Conservation (phyloP, 2,888 invertebrate genomes). For the Frankliniella fusca region DNA sequence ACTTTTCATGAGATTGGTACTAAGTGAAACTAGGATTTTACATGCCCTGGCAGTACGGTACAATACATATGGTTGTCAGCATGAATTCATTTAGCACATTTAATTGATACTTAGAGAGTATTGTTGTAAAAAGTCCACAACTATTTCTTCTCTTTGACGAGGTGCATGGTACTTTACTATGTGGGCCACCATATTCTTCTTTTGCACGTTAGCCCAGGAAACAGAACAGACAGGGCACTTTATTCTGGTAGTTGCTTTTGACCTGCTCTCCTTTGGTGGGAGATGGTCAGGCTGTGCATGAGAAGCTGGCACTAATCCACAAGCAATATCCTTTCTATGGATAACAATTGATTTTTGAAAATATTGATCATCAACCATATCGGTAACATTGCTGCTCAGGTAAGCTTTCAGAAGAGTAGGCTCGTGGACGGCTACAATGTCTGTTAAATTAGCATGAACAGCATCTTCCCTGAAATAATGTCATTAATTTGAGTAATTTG, state of each 20-base stretch:
- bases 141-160: neutral
- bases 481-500: neutral
- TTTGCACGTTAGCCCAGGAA: neutral
- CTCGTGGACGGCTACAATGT: slow-evolving; percentile 1
- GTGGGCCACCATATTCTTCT: neutral
- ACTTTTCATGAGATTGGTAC: too few species aligned
- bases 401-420: neutral
- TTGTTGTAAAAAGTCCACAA: neutral
- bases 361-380: neutral
- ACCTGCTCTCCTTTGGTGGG: neutral
- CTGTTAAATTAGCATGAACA: neutral
- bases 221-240: slow-evolving; percentile 3
- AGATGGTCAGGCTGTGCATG: neutral
- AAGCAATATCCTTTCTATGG: neutral
- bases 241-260: neutral
- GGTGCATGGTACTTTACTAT: neutral
- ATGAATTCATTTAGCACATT: neutral
- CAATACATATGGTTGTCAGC: neutral
- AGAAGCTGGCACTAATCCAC: too few species aligned
- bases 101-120: neutral
- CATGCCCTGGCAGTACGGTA: too few species aligned
- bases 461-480: neutral
- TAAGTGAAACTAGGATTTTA: too few species aligned
- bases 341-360: neutral
- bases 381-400: neutral